These are phyloP conservation scores for Physeter macrocephalus DNA, from an alignment of 2,113 vertebrate genomes.

Conservation along the genomic window DNA sequence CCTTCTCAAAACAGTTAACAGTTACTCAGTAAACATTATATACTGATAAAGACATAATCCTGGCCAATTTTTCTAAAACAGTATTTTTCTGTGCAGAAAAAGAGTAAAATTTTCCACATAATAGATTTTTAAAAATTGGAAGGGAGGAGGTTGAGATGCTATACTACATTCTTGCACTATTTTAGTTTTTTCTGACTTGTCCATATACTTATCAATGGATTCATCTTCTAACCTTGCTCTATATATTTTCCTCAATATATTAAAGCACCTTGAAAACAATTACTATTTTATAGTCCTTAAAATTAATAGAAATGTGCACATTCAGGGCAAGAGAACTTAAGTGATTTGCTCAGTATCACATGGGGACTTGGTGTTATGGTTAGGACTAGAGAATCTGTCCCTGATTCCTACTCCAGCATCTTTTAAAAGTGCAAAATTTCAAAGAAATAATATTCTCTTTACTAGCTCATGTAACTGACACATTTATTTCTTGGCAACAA, in stretches of 20 bases:
- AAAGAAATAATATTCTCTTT: constrained; percentile 14
- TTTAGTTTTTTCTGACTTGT: not conserved
- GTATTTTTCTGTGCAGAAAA: not conserved
- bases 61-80: not conserved
- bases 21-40: not conserved
- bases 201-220: not conserved
- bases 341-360: not conserved
- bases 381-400: not conserved
- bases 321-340: not conserved
- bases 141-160: not conserved
- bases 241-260: not conserved
- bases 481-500: constrained; percentile 36
- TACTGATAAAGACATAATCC: not conserved
- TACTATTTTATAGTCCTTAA: not conserved
- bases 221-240: not conserved
- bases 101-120: not conserved
- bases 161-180: not conserved
- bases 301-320: not conserved
- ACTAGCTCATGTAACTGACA: not conserved
- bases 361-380: not conserved
- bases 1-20: not conserved
- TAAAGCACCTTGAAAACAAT: not conserved
- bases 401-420: not conserved
- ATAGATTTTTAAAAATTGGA: not conserved
- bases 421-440: not conserved